Evolutionary conservation across 1,140 invertebrate species (phyloP).

Genomic region (Pemphigus obesinymphae): DNA sequence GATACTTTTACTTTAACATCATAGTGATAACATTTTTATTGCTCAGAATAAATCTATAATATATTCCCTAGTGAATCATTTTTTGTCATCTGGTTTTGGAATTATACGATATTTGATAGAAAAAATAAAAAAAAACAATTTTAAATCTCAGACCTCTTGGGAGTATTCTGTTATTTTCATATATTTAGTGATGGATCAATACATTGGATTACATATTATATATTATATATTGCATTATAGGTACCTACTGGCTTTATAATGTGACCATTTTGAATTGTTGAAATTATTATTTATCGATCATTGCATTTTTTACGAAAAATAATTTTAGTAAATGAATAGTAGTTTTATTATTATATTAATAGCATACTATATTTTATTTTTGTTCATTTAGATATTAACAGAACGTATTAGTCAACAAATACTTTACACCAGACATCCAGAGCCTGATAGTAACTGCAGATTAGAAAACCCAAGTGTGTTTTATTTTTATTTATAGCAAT

Average conservation of each 20-base stretch:
- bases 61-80: constrained; percentile 6
- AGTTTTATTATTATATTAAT: neutral
- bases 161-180: neutral
- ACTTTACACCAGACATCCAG: constrained; percentile 81
- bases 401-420: constrained; percentile 95
- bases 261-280: no score
- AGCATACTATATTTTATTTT: neutral
- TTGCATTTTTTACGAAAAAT: no score
- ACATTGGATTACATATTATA: neutral
- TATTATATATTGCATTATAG: no score
- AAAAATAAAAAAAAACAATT: neutral
- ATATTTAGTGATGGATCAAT: neutral
- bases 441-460: constrained; percentile 89
- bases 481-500: neutral
- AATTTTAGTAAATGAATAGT: neutral
- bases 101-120: neutral
- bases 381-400: constrained; percentile 71
- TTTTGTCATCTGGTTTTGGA: neutral
- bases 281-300: no score
- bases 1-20: neutral
- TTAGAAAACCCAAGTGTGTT: constrained; percentile 94
- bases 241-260: neutral
- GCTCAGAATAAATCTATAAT: neutral
- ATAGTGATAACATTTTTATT: neutral
- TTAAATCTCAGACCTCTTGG: neutral